Base-by-base conservation (phyloP, 2,797 vertebrate species). In the Zenarchopterus dispar region DNA sequence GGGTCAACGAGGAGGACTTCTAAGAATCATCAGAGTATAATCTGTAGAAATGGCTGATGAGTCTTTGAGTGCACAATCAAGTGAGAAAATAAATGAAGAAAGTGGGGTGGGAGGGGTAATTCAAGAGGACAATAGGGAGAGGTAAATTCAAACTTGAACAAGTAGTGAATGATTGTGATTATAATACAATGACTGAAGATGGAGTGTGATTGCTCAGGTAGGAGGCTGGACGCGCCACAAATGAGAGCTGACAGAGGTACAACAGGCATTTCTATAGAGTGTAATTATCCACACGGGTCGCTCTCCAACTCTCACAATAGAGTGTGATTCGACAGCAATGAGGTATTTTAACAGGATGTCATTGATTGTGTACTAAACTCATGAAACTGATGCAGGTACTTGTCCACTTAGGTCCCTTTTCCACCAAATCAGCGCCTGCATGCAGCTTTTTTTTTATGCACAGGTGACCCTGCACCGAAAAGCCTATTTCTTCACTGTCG, bases 131-230 rank as follows among this genome's bases (percentile, higher is more conserved):
- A 44, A 63, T 42, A 54, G 18, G 23, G 51, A 73, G n/a, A 61
- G 33, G 61, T 67, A 61, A 62, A 81, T 24, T 63, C 59, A 48
- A 78, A 79, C 68, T 77, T 76, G 23, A 47, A 61, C 43, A 50
- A 74, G 63, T 87, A 59, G 72, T 89, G 90, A 94, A 93, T 93
- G 94, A 93, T 93, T 94, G 95, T 96, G 94, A 96, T 96, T 95
- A 96, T 86, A 86, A 93, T 93, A 96, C 96, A 96, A 96, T 95
- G 93, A 92, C 88, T 93, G 93, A 88, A 93, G 93, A 75, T 92
- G 86, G 87, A 79, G 89, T 86, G 82, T 96, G 96, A 98, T 97
- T 97, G 94, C 95, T 89, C 93, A 94, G 93, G 90, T 91, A 94
- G 67, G 51, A 41, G 49, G 75, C 16, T 62, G 70, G 62, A 63